Conservation (phyloP, 2,113 vertebrate species). For the Cyphomyrus discorhynchus region DNA sequence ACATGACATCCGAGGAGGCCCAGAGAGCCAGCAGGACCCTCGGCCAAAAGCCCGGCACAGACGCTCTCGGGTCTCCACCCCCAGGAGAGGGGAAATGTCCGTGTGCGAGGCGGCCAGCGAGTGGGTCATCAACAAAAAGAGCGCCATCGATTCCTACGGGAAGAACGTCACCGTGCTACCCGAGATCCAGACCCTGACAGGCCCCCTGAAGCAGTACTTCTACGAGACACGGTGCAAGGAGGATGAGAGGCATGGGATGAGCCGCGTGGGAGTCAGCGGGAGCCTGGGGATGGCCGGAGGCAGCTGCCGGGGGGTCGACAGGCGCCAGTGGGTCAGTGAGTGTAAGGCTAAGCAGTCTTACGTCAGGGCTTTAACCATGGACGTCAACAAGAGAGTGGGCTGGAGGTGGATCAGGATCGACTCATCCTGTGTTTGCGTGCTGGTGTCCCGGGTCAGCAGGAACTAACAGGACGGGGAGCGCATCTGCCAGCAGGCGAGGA, state of each 20-base stretch:
- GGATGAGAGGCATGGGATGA: background rate
- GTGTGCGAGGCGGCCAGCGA: conserved; percentile 72
- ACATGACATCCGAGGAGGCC: background rate
- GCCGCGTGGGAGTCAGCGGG: background rate
- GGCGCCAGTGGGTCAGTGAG: conserved; percentile 76
- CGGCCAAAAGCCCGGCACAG: conserved; percentile 43
- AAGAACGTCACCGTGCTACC: conserved; percentile 70
- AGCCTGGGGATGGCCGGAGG: conserved; percentile 51
- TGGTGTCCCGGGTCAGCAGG: conserved; percentile 61
- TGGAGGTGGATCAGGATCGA: conserved; percentile 90
- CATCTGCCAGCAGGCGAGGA: background rate
- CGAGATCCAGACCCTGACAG: conserved; percentile 71
- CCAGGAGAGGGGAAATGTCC: conserved; percentile 62
- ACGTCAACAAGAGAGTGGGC: conserved; percentile 60
- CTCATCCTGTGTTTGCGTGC: conserved; percentile 81
- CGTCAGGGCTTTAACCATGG: conserved; percentile 74
- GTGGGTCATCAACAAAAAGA: conserved; percentile 73
- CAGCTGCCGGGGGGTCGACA: conserved; percentile 78
- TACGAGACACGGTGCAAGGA: conserved; percentile 75
- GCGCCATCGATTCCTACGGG: conserved; percentile 62
- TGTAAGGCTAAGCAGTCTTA: conserved; percentile 78
- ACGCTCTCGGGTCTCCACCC: conserved; percentile 38
- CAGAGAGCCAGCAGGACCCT: background rate
- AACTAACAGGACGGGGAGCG: conserved; percentile 22
- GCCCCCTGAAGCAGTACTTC: conserved; percentile 79